These are phyloP conservation scores for Ceriagrion tenellum DNA, from an alignment of 2,888 invertebrate species.

Conservation along the genomic window DNA sequence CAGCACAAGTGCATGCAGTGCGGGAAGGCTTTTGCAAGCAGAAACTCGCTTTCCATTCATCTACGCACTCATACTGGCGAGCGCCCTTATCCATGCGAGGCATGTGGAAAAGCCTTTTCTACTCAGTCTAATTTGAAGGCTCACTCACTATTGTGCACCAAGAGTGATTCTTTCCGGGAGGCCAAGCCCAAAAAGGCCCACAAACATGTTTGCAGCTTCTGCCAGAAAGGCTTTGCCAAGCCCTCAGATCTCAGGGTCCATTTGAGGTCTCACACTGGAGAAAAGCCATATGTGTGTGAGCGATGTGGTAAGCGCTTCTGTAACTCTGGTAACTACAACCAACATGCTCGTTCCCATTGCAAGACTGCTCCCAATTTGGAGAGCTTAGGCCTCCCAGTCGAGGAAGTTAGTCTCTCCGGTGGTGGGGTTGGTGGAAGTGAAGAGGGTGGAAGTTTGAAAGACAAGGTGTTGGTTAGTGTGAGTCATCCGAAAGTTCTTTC, in stretches of 20 bases:
- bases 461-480: neutral
- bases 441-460: neutral
- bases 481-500: neutral
- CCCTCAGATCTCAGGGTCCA: slow-evolving; percentile 47
- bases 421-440: neutral
- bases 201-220: neutral
- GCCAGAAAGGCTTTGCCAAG: slow-evolving; percentile 46
- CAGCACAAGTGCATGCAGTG: slow-evolving; percentile 70
- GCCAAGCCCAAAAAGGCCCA: slow-evolving; percentile 18
- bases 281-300: slow-evolving; percentile 70
- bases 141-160: slow-evolving; percentile 68
- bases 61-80: slow-evolving; percentile 70
- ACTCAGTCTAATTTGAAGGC: slow-evolving; percentile 70
- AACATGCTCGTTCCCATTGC: slow-evolving; percentile 54
- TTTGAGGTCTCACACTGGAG: slow-evolving; percentile 70
- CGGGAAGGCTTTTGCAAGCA: slow-evolving; percentile 70
- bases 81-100: slow-evolving; percentile 70
- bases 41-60: slow-evolving; percentile 70
- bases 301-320: slow-evolving; percentile 50
- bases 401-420: neutral
- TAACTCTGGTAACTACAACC: slow-evolving; percentile 56
- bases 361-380: neutral
- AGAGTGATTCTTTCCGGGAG: neutral
- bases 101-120: slow-evolving; percentile 71
- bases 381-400: neutral